phyloP scores from a whole-genome alignment of 2,888 invertebrate genomes.

The Cynaeus angustus region DNA sequence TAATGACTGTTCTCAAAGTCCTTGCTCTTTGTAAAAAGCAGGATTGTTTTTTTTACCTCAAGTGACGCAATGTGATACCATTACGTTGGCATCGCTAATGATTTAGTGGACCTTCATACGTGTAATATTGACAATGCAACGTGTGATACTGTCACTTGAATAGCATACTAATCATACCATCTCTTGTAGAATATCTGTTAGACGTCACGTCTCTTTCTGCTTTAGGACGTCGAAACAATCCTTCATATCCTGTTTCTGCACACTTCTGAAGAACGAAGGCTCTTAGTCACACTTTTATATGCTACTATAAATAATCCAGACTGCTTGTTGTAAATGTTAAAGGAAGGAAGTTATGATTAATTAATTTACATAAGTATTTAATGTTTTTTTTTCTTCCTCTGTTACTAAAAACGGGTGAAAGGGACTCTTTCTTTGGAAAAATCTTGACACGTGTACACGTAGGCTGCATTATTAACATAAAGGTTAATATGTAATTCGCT shows the following conservation, averaged over 20 bases:
- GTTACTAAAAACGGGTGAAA: background rate
- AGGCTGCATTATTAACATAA: conserved; percentile 22
- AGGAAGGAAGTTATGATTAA: conserved; percentile 43
- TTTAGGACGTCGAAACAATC: conserved; percentile 44
- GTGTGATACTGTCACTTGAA: conserved; percentile 41
- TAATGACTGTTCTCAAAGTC: no score
- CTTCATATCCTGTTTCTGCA: conserved; percentile 44
- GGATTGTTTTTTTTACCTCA: no score
- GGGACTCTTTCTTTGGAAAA: background rate
- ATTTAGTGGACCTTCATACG: conserved; percentile 46
- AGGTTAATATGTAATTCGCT: conserved; percentile 9
- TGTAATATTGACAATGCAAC: conserved; percentile 45
- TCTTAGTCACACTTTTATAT: conserved; percentile 41
- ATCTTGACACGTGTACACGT: conserved; percentile 27
- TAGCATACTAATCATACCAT: conserved; percentile 41
- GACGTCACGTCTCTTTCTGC: conserved; percentile 45
- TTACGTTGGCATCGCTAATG: conserved; percentile 35
- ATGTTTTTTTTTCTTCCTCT: conserved; percentile 4
- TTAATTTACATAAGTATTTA: conserved; percentile 38
- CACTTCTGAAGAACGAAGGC: conserved; percentile 40
- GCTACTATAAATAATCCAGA: conserved; percentile 37
- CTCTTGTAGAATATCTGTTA: conserved; percentile 33
- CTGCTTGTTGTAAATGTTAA: conserved; percentile 25
- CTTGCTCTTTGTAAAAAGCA: no score
- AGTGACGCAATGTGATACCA: conserved; percentile 23